Evolutionary conservation across 2,797 vertebrate genomes (phyloP).

Genomic region (Psittacula derbiana): DNA sequence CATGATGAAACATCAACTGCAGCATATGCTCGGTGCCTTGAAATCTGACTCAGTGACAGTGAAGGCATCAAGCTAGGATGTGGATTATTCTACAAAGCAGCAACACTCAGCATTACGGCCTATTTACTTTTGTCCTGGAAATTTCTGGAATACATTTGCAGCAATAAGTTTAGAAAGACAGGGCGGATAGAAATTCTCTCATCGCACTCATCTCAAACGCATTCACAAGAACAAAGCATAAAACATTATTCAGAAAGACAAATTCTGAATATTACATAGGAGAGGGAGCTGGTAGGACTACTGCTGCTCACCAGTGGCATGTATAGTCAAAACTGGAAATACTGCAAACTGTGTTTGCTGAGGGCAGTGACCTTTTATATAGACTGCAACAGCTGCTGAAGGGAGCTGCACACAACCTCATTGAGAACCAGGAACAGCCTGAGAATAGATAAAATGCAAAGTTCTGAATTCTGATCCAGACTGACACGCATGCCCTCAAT

Average conservation of each 20-base stretch:
- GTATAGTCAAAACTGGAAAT: background rate
- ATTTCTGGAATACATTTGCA: background rate
- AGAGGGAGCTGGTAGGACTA: background rate
- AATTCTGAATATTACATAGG: background rate
- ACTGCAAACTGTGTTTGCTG: background rate
- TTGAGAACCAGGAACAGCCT: background rate
- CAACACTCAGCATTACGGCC: background rate
- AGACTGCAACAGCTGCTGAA: background rate
- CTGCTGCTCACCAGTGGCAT: background rate
- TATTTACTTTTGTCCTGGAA: background rate
- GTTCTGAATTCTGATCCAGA: background rate
- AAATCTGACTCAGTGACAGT: background rate
- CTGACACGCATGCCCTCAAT: fast-evolving
- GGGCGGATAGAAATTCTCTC: background rate
- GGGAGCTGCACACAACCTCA: fast-evolving
- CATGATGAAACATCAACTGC: background rate
- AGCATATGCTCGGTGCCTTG: background rate
- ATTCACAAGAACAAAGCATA: background rate
- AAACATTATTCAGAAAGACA: background rate
- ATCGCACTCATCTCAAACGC: background rate
- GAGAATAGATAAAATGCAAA: background rate
- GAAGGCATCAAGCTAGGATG: background rate
- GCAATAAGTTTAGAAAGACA: background rate
- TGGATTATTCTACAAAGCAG: background rate
- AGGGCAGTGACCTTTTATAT: background rate